Evolutionary conservation across 2,797 vertebrate species (phyloP), one percentile per base, ranked within the genome.

Genomic region (Adrianichthys oophorus): DNA sequence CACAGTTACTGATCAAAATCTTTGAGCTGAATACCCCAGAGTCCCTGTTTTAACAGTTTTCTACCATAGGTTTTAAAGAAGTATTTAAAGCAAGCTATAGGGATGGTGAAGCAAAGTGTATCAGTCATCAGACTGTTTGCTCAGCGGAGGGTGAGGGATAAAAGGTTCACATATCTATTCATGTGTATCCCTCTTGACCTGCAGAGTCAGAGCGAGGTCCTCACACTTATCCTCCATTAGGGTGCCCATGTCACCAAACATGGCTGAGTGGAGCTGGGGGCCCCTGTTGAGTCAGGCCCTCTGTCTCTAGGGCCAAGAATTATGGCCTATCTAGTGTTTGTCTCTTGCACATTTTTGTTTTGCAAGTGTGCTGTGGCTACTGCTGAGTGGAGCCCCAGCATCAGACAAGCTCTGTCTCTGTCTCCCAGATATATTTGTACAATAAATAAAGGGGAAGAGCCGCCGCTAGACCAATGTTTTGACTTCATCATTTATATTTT

Each of bases 331-430:
- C 89, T 87, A 18, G 51, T 90, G 79, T 90, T 89, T 89, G 85
- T 90, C 81, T 89, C 74, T 59, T 72, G 59, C 83, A 71, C 40
- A 17, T 53, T 82, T 75, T 87, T 90, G 91, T 91, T 91, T 89
- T 89, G 88, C 80, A 55, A 81, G 81, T 60, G 85, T 91, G 89
- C 87, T 90, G 87, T 90, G 89, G 62, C 89, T 91, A 87, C 80
- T 78, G 80, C 59, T 68, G 65, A 67, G 72, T 13, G 15, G 65
- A 66, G 70, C 65, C 76, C 68, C 47, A 56, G 80, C 69, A 70
- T 77, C 84, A 83, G 82, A 85, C 84, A 68, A 70, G 68, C 85
- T 79, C 83, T 85, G 87, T 90, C 88, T 88, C 87, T 86, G 87
- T 89, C 87, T 84, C 80, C 55, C 62, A 86, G 86, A 90, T 88